Conservation (phyloP, 35 echinoderm and acorn worm genomes). For the Patiria miniata region DNA sequence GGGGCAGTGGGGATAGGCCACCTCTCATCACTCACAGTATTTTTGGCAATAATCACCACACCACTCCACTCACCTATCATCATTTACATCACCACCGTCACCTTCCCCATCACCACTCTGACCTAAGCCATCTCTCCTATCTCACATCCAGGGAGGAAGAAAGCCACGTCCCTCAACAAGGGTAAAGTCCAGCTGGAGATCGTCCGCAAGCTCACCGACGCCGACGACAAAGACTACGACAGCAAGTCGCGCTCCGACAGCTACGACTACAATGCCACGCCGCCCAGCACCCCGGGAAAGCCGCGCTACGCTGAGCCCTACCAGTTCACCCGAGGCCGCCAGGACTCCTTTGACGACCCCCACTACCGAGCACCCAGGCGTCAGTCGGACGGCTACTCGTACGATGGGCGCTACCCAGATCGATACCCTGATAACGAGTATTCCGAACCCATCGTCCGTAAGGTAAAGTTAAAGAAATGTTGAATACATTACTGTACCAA, state of each 20-base stretch:
- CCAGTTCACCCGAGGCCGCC: slow-evolving; percentile 43
- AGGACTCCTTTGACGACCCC: slow-evolving; percentile 78
- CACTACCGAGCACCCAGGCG: slow-evolving; percentile 40
- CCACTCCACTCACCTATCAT: no score
- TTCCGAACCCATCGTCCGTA: slow-evolving; percentile 37
- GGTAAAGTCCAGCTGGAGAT: slow-evolving; percentile 37
- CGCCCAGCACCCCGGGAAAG: slow-evolving; percentile 38
- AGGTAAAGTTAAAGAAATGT: no score
- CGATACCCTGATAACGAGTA: background rate
- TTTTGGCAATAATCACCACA: no score
- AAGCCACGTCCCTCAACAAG: slow-evolving; percentile 11
- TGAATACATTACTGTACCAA: background rate
- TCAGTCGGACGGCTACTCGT: background rate
- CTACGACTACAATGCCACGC: slow-evolving; percentile 11
- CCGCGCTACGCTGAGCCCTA: slow-evolving; percentile 78
- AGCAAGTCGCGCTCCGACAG: slow-evolving; percentile 4
- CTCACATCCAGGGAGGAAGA: background rate
- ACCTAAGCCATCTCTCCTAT: background rate
- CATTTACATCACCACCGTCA: no score
- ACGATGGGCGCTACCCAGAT: background rate
- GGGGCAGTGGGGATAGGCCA: no score
- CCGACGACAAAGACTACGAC: slow-evolving; percentile 47
- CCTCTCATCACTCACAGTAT: no score
- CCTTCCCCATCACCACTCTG: no score
- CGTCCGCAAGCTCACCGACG: slow-evolving; percentile 32